Evolutionary conservation across 2,113 vertebrate genomes (phyloP).

Genomic region (Thunnus maccoyii): DNA sequence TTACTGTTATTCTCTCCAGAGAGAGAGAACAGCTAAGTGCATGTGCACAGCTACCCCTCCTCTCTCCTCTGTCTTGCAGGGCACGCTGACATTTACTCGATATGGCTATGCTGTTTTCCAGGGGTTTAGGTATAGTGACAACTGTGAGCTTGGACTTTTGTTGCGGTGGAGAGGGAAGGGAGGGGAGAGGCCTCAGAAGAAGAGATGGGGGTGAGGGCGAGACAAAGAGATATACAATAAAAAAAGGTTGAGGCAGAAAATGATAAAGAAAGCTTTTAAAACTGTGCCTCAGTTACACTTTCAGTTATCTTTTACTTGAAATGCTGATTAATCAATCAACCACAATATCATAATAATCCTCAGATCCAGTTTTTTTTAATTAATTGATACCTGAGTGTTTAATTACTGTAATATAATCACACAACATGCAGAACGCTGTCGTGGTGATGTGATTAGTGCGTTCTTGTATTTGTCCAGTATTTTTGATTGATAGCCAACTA

Average conservation of each 20-base stretch:
- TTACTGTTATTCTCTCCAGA: constrained; percentile 42
- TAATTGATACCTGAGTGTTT: neutral
- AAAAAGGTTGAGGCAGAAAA: neutral
- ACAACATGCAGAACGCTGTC: neutral
- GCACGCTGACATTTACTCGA: constrained; percentile 68
- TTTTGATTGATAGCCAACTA: neutral
- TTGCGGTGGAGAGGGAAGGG: constrained; percentile 2
- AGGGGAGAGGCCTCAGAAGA: neutral
- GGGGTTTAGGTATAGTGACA: constrained; percentile 51
- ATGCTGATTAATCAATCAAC: neutral
- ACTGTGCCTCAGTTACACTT: neutral
- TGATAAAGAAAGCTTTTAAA: neutral
- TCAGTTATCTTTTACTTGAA: constrained; percentile 5
- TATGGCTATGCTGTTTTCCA: constrained; percentile 49
- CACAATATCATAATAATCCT: constrained; percentile 4
- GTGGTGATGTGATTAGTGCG: too few species aligned
- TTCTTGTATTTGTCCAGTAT: neutral
- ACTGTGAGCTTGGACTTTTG: constrained; percentile 33
- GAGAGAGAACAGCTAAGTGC: constrained; percentile 56
- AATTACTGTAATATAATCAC: neutral
- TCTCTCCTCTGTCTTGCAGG: constrained; percentile 31
- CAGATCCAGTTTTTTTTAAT: neutral
- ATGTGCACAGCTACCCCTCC: constrained; percentile 33
- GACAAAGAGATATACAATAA: constrained; percentile 19
- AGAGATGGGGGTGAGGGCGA: neutral